Percentiles rank a stretch among this genome's conserved stretches.
phyloP scores from a whole-genome alignment of 1,140 invertebrate genomes.

The Ips typographus region DNA sequence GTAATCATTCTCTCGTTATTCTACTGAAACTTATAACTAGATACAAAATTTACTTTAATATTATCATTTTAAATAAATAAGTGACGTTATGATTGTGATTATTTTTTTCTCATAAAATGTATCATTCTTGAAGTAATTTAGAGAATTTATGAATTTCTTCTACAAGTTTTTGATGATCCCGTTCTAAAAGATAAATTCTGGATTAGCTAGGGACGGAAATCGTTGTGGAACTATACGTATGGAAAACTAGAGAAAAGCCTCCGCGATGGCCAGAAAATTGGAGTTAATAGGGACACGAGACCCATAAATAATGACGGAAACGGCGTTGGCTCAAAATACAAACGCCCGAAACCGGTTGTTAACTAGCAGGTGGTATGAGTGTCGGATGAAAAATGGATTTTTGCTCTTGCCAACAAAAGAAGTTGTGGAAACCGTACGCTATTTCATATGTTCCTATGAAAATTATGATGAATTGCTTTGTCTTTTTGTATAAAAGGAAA shows the following conservation, averaged over 20 bases:
- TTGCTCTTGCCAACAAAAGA: slow-evolving; percentile 10
- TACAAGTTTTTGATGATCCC: slow-evolving; percentile 2
- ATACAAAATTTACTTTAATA: too few species aligned
- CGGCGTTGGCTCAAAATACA: slow-evolving; percentile 23
- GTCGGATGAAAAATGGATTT: slow-evolving; percentile 19
- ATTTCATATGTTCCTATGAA: too few species aligned
- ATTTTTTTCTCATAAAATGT: too few species aligned
- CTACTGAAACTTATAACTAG: too few species aligned
- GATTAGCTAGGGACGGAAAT: slow-evolving; percentile 1
- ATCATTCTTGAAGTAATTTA: too few species aligned
- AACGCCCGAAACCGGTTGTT: slow-evolving; percentile 23
- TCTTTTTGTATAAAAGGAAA: neutral
- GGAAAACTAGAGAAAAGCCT: slow-evolving; percentile 17
- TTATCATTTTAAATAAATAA: too few species aligned
- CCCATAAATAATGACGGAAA: slow-evolving; percentile 24
- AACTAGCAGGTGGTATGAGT: slow-evolving; percentile 25
- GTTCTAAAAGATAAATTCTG: neutral
- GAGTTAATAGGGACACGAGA: slow-evolving; percentile 25
- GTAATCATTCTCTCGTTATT: too few species aligned
- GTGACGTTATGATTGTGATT: too few species aligned
- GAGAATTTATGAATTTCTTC: too few species aligned
- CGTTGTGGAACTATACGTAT: neutral
- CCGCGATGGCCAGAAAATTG: slow-evolving; percentile 22
- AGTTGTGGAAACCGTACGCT: neutral
- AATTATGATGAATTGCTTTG: too few species aligned